phyloP scores from a whole-genome alignment of 2,888 invertebrate species.

The Helicoverpa assulta region DNA sequence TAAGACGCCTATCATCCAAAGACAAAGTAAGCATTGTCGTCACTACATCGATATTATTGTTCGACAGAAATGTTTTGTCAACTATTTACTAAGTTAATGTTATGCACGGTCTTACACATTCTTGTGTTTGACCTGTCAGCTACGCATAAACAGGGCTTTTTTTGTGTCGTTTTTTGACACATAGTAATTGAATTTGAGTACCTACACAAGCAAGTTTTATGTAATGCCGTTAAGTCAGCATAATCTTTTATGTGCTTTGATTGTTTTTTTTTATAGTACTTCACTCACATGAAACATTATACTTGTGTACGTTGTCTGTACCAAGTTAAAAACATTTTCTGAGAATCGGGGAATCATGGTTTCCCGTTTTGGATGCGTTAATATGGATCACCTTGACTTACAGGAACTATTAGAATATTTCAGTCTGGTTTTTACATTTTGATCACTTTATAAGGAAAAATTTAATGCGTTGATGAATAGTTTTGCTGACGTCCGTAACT shows the following conservation, averaged over 20 bases:
- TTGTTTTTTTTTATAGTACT: slow-evolving; percentile 25
- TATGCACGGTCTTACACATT: neutral
- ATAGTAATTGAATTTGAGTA: neutral
- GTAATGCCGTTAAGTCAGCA: slow-evolving; percentile 44
- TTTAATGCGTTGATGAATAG: slow-evolving; percentile 18
- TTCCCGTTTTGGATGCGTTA: slow-evolving; percentile 7
- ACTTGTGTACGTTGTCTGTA: slow-evolving; percentile 9
- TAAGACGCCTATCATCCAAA: slow-evolving; percentile 88
- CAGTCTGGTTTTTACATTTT: slow-evolving; percentile 47
- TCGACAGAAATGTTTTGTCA: neutral
- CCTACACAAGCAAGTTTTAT: slow-evolving; percentile 14
- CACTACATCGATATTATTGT: slow-evolving; percentile 37
- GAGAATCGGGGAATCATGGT: slow-evolving; percentile 38
- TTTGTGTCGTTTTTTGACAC: neutral
- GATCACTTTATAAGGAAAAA: slow-evolving; percentile 47
- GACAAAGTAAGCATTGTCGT: slow-evolving; percentile 84
- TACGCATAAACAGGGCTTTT: neutral
- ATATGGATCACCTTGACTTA: slow-evolving; percentile 3
- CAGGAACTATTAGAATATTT: slow-evolving; percentile 35
- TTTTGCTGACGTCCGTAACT: slow-evolving; percentile 34
- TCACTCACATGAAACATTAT: slow-evolving; percentile 18
- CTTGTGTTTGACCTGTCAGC: slow-evolving; percentile 5
- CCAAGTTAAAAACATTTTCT: neutral
- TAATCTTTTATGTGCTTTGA: slow-evolving; percentile 40
- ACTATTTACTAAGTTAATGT: slow-evolving; percentile 16